A percentile compares a stretch with the other conserved stretches of the same genome.
phyloP scores from a whole-genome alignment of 2,888 invertebrate genomes.

The Bruchidius siliquastri region DNA sequence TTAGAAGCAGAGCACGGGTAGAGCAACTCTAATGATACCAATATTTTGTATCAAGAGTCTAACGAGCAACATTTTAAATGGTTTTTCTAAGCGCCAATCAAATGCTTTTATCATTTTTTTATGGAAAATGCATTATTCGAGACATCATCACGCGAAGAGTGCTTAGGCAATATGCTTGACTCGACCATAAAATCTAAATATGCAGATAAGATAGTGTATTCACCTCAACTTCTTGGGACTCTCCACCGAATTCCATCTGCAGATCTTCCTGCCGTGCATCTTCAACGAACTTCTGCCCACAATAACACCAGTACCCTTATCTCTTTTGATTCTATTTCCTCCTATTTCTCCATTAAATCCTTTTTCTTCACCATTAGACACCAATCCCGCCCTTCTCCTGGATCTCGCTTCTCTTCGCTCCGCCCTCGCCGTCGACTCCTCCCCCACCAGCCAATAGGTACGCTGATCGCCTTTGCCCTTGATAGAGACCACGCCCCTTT shows the following conservation, averaged over 20 bases:
- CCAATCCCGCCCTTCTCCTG: conserved; percentile 38
- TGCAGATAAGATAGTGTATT: neutral
- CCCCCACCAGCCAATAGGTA: conserved; percentile 80
- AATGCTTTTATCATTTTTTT: too few species aligned
- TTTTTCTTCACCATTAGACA: neutral
- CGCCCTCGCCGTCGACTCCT: conserved; percentile 59
- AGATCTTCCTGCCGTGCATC: conserved; percentile 57
- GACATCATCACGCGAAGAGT: too few species aligned
- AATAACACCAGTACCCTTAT: conserved; percentile 13
- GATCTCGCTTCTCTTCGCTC: conserved; percentile 53
- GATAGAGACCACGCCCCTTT: conserved; percentile 73
- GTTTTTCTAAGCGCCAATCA: too few species aligned
- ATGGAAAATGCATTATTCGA: too few species aligned
- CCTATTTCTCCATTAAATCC: neutral
- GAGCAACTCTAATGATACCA: too few species aligned
- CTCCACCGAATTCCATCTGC: conserved; percentile 74
- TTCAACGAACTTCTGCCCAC: conserved; percentile 66
- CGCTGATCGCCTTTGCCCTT: conserved; percentile 80
- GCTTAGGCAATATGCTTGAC: too few species aligned
- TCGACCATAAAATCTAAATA: too few species aligned
- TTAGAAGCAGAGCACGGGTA: too few species aligned
- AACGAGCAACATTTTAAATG: too few species aligned
- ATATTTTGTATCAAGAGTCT: too few species aligned
- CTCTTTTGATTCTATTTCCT: neutral
- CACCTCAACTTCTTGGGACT: conserved; percentile 76